Base-by-base conservation (phyloP, 1,140 invertebrate species). In the Dreissena rostriformis region DNA sequence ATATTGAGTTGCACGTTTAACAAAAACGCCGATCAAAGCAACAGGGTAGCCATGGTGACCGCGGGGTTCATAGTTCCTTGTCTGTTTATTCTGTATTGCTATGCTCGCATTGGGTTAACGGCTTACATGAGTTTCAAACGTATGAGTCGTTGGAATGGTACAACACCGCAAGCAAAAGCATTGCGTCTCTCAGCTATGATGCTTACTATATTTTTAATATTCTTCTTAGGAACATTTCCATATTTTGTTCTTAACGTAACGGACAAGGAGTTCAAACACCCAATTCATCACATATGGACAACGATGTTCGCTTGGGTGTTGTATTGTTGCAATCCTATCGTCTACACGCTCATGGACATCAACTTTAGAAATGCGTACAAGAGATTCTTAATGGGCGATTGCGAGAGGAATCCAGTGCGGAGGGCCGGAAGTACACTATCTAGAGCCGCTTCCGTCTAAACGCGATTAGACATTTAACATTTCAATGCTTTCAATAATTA, bases 1-100 rank as follows among this genome's bases (percentile, higher is more conserved):
- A 89, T 91, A 75, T 82, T 91, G 52, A 88, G 88, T 24, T 91
- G 91, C 81, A 91, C 91, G 0, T 91, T 91, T 82, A 85, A 86
- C 75, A 80, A 57, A 55, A 53, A 61, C 14, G 77, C 77, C 39
- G 88, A 87, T 74, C 88, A 91, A 66, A 88, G 89, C 14, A 90
- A 91, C 76, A 88, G 90, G 74, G 85, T 91, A 53, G 81, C 82
- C 14, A 87, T 82, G 15, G 87, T 91, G 7, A 91, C 91, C 61
- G 53, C 86, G 10, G 91, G 91, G 19, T 91, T 88, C 55, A 88
- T 91, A 14, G 84, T 91, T 0, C 91, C 91, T 22, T 91, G 90
- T 81, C 61, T 90, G 28, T 91, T 91, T 74, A 91, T 91, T 51
- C 80, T 80, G 65, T 87, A 89, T 72, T 91, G 91, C 73, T 91